These are phyloP conservation scores for Drusus annulatus DNA, from an alignment of 1,140 invertebrate genomes.

Conservation along the genomic window DNA sequence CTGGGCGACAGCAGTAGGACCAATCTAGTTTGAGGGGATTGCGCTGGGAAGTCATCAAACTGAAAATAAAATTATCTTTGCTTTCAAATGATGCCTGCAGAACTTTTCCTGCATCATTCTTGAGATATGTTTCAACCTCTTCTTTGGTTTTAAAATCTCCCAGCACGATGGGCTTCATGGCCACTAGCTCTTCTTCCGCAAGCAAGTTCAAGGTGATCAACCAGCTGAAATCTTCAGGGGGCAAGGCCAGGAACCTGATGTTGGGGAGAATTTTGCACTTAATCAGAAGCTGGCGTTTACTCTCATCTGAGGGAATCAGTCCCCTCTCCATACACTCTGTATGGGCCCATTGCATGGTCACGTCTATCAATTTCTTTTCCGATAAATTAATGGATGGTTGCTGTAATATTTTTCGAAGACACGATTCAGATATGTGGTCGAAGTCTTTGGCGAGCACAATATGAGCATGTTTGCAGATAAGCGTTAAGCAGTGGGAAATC, in stretches of 20 bases:
- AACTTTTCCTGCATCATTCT: conserved; percentile 1
- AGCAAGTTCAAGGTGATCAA: conserved; percentile 45
- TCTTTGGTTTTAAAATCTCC: conserved; percentile 43
- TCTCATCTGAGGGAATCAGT: conserved; percentile 62
- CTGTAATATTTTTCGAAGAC: conserved; percentile 67
- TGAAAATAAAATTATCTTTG: conserved; percentile 18
- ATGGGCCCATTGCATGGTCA: conserved; percentile 70
- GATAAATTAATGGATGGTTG: conserved; percentile 67
- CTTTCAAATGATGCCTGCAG: background rate
- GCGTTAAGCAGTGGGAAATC: conserved; percentile 65
- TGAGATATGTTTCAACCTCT: conserved; percentile 38
- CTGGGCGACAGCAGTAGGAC: conserved; percentile 64
- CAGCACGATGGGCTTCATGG: conserved; percentile 39
- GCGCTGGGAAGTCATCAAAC: conserved; percentile 52
- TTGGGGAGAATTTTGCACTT: conserved; percentile 64
- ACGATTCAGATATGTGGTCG: conserved; percentile 67
- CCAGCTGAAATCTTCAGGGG: conserved; percentile 62
- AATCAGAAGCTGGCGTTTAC: conserved; percentile 65
- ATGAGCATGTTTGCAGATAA: conserved; percentile 69
- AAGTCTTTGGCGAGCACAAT: conserved; percentile 68
- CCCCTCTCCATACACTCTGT: conserved; percentile 67
- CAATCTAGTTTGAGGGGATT: conserved; percentile 64
- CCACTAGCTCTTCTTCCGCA: conserved; percentile 44
- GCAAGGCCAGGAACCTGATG: conserved; percentile 64
- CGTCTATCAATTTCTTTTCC: conserved; percentile 69